These are phyloP conservation scores for Okapia johnstoni DNA, from an alignment of 2,113 vertebrate genomes.

Conservation along the genomic window DNA sequence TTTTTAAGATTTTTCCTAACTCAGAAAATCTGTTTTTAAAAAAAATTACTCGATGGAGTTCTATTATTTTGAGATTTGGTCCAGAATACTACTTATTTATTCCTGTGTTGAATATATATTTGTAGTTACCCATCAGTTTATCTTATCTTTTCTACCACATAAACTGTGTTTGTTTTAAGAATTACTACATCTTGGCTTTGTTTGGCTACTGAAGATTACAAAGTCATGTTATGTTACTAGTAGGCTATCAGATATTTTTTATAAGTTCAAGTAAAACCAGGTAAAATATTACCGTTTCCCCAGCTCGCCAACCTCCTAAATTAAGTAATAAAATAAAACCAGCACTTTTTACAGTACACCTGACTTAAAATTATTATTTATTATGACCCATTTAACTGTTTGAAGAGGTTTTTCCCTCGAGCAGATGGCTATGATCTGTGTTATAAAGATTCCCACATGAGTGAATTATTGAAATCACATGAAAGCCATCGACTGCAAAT, in stretches of 20 bases:
- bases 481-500: not conserved
- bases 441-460: not conserved
- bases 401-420: not conserved
- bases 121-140: not conserved
- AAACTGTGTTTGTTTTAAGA: not conserved
- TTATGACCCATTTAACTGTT: constrained; percentile 1
- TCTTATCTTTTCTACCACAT: not conserved
- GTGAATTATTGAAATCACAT: not conserved
- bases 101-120: not conserved
- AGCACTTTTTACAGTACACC: not conserved
- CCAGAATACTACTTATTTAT: constrained; percentile 7
- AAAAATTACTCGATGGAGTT: constrained; percentile 1
- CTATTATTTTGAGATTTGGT: constrained; percentile 26
- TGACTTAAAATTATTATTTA: constrained; percentile 22
- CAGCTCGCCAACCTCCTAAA: not conserved
- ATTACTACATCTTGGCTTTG: not conserved
- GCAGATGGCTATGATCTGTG: not conserved
- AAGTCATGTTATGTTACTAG: not conserved
- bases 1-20: constrained; percentile 22
- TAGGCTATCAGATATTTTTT: not conserved
- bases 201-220: not conserved
- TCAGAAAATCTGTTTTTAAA: not conserved
- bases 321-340: constrained; percentile 34
- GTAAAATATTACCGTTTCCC: not conserved
- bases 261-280: constrained; percentile 11